These are phyloP conservation scores for Cairina moschata DNA, from an alignment of 2,113 vertebrate species.

Conservation along the genomic window DNA sequence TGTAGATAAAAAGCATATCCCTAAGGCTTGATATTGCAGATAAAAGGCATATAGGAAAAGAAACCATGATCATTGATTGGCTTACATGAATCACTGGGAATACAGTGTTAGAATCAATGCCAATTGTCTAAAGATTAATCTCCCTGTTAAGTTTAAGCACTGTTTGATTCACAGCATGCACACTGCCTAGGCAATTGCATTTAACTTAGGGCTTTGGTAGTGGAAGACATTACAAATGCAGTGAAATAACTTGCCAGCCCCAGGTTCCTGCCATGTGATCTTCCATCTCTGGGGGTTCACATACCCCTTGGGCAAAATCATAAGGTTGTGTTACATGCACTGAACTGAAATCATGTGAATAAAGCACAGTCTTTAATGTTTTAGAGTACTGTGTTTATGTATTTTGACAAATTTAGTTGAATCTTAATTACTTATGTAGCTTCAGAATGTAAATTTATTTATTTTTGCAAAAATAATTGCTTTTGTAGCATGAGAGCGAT, in stretches of 20 bases:
- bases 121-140: not conserved
- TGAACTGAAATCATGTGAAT: not conserved
- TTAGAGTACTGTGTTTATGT: not conserved
- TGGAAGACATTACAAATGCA: not conserved
- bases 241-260: not conserved
- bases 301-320: not conserved
- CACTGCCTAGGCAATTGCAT: not conserved
- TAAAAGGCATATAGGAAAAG: not conserved
- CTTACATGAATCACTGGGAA: not conserved
- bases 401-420: not conserved
- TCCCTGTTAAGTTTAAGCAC: not conserved
- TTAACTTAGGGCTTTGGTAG: not conserved
- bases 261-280: not conserved
- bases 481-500: not conserved
- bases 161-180: not conserved
- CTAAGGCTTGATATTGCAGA: not conserved
- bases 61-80: not conserved
- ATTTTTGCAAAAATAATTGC: not conserved
- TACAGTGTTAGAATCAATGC: not conserved
- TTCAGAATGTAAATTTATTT: not conserved
- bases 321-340: fast-evolving
- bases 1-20: not conserved
- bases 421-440: slow-evolving; percentile 6
- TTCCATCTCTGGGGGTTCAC: not conserved
- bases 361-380: not conserved